phyloP scores from a whole-genome alignment of 2,113 vertebrate genomes.

The Vidua macroura region DNA sequence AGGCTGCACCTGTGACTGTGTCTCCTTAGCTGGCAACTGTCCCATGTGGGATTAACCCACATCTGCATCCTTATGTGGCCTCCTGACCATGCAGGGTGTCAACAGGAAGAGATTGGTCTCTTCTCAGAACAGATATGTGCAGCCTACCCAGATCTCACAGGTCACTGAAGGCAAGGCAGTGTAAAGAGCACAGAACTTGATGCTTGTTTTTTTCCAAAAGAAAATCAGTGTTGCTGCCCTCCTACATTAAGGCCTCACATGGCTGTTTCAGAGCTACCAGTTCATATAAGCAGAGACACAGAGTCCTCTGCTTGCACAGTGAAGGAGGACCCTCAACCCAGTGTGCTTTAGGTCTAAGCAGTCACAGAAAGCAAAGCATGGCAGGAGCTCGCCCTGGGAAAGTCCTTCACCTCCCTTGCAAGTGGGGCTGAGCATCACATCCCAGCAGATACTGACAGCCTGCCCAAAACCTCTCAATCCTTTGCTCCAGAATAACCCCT shows the following conservation, averaged over 20 bases:
- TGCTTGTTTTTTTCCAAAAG: neutral
- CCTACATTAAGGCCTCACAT: neutral
- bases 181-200: neutral
- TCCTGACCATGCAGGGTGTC: fast-evolving
- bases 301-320: neutral
- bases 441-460: neutral
- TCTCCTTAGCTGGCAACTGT: neutral
- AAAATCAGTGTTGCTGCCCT: neutral
- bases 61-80: neutral
- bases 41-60: neutral
- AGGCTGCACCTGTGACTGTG: neutral
- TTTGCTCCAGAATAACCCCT: neutral
- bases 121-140: neutral
- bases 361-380: neutral
- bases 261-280: neutral
- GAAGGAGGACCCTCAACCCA: neutral
- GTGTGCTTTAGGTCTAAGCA: neutral
- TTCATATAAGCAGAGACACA: neutral
- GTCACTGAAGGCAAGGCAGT: neutral
- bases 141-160: neutral
- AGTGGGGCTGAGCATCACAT: neutral
- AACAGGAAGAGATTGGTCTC: neutral
- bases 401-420: neutral
- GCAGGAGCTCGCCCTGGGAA: neutral
- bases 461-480: neutral